A percentile compares a stretch with the other conserved stretches of the same genome.
These are phyloP conservation scores for Zoanthus gigantus DNA, from an alignment of 92 coral and sea anemone species.

Conservation along the genomic window DNA sequence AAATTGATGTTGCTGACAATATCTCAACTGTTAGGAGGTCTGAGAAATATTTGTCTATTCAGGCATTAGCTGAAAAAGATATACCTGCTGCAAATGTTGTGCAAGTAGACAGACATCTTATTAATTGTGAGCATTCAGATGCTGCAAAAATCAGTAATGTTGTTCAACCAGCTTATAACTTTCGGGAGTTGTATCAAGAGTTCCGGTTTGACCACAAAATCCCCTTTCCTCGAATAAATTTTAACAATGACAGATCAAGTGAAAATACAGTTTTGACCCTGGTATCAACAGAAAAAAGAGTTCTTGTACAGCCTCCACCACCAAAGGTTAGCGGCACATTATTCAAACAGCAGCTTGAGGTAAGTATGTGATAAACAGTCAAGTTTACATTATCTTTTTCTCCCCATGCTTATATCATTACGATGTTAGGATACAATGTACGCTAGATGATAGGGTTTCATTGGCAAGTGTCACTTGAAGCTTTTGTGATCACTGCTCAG, in stretches of 20 bases:
- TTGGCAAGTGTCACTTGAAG: too few species aligned
- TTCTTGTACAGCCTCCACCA: conserved; percentile 16
- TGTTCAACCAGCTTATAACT: background rate
- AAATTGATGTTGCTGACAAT: background rate
- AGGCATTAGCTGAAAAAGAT: background rate
- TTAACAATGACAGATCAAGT: background rate
- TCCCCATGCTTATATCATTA: too few species aligned
- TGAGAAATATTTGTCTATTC: background rate
- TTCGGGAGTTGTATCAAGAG: background rate
- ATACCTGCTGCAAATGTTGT: background rate
- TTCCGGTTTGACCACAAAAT: conserved; percentile 1
- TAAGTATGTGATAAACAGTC: conserved; percentile 1
- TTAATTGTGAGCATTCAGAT: background rate
- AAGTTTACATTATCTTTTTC: too few species aligned
- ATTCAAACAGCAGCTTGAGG: conserved; percentile 77
- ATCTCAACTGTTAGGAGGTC: background rate
- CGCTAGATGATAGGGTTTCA: too few species aligned
- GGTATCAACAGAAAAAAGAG: background rate
- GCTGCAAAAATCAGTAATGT: background rate
- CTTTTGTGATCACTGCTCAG: too few species aligned
- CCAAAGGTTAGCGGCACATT: conserved; percentile 60
- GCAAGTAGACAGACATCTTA: background rate
- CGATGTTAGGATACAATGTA: too few species aligned
- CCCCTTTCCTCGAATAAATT: background rate
- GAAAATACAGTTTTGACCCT: background rate